Percentiles rank a stretch among this genome's conserved stretches.
Evolutionary conservation across 2,888 invertebrate species (phyloP).

Genomic region (Camponotus fellah): DNA sequence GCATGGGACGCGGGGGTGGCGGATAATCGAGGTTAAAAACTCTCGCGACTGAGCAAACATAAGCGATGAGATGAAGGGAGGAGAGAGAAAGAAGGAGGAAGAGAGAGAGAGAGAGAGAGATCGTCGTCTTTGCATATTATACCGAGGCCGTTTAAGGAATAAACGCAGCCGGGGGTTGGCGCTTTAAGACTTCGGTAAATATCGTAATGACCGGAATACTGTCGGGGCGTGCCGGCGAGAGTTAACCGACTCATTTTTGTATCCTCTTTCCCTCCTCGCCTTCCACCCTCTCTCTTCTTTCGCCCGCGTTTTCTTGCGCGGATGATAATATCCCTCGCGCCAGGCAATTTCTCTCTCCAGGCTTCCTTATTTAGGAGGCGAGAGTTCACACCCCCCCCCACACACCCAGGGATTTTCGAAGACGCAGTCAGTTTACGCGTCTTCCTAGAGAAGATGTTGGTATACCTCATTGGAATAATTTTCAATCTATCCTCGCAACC

Average conservation of each 20-base stretch:
- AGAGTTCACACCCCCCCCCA: background rate
- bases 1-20: background rate
- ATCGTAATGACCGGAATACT: constrained; percentile 83
- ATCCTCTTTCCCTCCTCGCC: constrained; percentile 23
- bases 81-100: background rate
- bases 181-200: constrained; percentile 79
- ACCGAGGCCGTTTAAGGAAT: constrained; percentile 47
- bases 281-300: background rate
- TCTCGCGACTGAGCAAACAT: constrained; percentile 68
- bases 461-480: constrained; percentile 1
- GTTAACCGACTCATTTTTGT: constrained; percentile 84
- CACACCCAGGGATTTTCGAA: background rate
- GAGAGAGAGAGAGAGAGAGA: background rate
- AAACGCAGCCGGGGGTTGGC: constrained; percentile 37
- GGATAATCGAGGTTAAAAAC: constrained; percentile 66
- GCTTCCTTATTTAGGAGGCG: background rate
- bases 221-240: constrained; percentile 83
- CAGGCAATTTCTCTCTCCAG: constrained; percentile 19
- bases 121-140: constrained; percentile 59
- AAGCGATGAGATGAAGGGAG: constrained; percentile 42
- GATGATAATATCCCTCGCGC: constrained; percentile 29
- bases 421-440: no score
- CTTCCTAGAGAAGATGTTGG: background rate
- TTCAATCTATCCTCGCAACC: background rate
- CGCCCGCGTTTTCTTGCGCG: constrained; percentile 11